Percentiles rank a stretch among this genome's conserved stretches.
These are phyloP conservation scores for Columba guinea DNA, from an alignment of 2,797 vertebrate genomes.

Conservation along the genomic window DNA sequence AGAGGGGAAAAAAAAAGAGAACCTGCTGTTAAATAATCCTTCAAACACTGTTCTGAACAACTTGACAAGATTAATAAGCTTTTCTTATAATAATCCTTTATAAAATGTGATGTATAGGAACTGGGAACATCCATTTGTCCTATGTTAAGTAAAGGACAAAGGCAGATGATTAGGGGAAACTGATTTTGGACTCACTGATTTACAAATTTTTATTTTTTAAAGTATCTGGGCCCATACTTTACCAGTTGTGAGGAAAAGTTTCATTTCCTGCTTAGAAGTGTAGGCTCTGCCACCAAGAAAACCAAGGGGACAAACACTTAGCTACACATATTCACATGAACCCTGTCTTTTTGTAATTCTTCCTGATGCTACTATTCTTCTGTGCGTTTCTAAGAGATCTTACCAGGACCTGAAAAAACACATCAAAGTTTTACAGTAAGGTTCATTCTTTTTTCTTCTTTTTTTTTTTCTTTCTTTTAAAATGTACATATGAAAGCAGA, in stretches of 20 bases:
- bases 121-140: not conserved
- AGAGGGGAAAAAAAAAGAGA: not conserved
- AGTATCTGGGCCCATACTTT: not conserved
- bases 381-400: not conserved
- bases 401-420: not conserved
- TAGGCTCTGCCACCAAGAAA: not conserved
- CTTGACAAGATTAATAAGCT: slow-evolving; percentile 42
- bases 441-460: not conserved
- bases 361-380: not conserved
- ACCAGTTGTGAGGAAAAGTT: not conserved
- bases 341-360: not conserved
- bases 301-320: not conserved
- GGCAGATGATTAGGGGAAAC: not conserved
- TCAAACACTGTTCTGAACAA: not conserved
- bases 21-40: slow-evolving; percentile 42
- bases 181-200: not conserved
- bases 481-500: not conserved
- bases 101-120: not conserved
- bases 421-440: not conserved
- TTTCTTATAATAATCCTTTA: slow-evolving; percentile 13
- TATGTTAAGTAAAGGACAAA: not conserved
- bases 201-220: not conserved
- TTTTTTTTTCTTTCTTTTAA: not conserved
- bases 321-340: not conserved
- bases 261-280: not conserved